A percentile compares a stretch with the other conserved stretches of the same genome.
phyloP scores from a whole-genome alignment of 2,888 invertebrate species.

The Portevinia maculata region DNA sequence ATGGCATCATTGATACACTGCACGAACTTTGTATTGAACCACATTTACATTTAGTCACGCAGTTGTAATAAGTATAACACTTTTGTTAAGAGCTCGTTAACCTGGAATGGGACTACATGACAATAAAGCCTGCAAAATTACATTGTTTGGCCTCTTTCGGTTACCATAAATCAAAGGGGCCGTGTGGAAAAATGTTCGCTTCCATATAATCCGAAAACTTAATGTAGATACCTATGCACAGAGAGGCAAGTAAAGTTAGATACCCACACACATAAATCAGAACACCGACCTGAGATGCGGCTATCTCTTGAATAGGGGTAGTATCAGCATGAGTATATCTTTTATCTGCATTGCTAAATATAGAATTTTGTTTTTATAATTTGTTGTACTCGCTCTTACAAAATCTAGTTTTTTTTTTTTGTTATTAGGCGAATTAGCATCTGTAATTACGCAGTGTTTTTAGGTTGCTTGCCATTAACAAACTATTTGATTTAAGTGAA shows the following conservation, averaged over 20 bases:
- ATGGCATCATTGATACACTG: too few relatives aligned
- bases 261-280: slow-evolving; percentile 19
- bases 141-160: neutral
- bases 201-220: slow-evolving; percentile 25
- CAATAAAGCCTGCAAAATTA: neutral
- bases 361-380: slow-evolving; percentile 7
- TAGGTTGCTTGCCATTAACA: too few relatives aligned
- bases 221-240: slow-evolving; percentile 22
- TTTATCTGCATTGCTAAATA: slow-evolving; percentile 50
- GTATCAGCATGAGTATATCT: slow-evolving; percentile 43
- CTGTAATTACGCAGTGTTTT: too few relatives aligned
- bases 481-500: too few relatives aligned
- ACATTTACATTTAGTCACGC: too few relatives aligned
- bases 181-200: slow-evolving; percentile 31
- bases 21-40: too few relatives aligned
- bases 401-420: slow-evolving; percentile 14
- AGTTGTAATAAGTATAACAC: too few relatives aligned
- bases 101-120: neutral
- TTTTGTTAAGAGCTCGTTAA: neutral
- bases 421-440: neutral
- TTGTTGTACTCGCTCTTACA: too few relatives aligned
- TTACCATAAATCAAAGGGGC: slow-evolving; percentile 31
- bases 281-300: neutral
- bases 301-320: slow-evolving; percentile 3
- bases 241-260: neutral